Percentiles rank a stretch among this genome's conserved stretches.
Evolutionary conservation across 2,113 vertebrate species (phyloP).

Genomic region (Typhlomys cinereus): DNA sequence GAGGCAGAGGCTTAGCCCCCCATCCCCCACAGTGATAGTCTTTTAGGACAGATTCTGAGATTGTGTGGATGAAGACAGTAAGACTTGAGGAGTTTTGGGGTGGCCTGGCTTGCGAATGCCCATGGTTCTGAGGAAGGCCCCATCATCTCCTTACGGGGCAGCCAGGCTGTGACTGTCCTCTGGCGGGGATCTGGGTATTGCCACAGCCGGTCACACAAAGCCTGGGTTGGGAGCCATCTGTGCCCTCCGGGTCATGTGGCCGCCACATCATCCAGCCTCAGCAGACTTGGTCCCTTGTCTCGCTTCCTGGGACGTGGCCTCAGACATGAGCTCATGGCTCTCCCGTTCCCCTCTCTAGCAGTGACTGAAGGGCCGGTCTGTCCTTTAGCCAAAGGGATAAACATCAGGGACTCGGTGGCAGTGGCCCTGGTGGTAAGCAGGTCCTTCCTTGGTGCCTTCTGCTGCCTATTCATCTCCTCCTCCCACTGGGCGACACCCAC

Average conservation of each 20-base stretch:
- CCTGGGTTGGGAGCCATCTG: constrained; percentile 42
- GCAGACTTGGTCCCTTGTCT: constrained; percentile 12
- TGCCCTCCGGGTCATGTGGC: not conserved
- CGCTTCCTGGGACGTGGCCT: not conserved
- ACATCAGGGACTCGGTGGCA: not conserved
- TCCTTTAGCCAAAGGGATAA: not conserved
- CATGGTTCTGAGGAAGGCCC: not conserved
- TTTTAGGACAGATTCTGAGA: not conserved
- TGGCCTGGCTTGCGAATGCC: not conserved
- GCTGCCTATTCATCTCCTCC: not conserved
- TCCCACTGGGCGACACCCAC: not conserved
- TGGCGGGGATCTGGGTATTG: not conserved
- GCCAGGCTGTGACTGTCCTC: not conserved
- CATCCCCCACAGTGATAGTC: too few species aligned
- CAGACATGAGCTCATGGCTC: constrained; percentile 13
- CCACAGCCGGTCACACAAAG: constrained; percentile 12
- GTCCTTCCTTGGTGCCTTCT: not conserved
- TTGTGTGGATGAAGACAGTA: not conserved
- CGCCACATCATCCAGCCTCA: not conserved
- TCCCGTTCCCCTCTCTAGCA: not conserved
- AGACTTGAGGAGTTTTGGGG: not conserved
- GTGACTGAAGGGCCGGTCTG: constrained; percentile 22
- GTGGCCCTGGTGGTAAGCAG: not conserved
- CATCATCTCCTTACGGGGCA: not conserved
- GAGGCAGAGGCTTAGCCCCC: too few species aligned